phyloP scores from a whole-genome alignment of 2,888 invertebrate genomes.

The Euclidia mi region DNA sequence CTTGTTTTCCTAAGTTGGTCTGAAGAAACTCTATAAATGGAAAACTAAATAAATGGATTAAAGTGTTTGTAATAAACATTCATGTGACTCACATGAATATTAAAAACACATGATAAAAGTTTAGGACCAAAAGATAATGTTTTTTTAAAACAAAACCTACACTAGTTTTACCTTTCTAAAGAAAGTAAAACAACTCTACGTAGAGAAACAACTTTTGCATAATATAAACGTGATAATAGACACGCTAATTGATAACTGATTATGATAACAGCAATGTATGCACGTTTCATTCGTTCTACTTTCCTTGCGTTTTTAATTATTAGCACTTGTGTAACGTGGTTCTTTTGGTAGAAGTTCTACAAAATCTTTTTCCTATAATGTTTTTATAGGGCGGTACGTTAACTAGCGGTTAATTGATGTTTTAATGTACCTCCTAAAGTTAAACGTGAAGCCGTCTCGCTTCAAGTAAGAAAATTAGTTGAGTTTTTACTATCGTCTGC shows the following conservation, averaged over 20 bases:
- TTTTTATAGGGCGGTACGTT: slow-evolving; percentile 28
- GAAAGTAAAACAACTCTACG: no score
- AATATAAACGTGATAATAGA: slow-evolving; percentile 13
- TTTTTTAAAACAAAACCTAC: no score
- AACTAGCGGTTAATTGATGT: slow-evolving; percentile 53
- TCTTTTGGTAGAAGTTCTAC: slow-evolving; percentile 1
- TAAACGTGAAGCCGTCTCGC: slow-evolving; percentile 22
- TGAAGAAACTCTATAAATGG: no score
- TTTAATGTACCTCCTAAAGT: slow-evolving; percentile 46
- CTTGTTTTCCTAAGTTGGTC: no score
- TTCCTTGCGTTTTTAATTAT: slow-evolving; percentile 31
- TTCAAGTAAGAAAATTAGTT: slow-evolving; percentile 4
- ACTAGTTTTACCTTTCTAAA: no score
- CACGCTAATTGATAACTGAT: slow-evolving; percentile 42
- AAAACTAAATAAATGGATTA: no score
- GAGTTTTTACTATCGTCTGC: neutral
- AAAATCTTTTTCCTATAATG: slow-evolving; percentile 10
- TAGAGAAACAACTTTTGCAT: slow-evolving; percentile 21
- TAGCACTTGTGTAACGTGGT: slow-evolving; percentile 21
- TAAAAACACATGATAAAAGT: no score
- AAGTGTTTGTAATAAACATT: no score
- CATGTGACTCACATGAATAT: no score
- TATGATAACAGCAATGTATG: slow-evolving; percentile 36
- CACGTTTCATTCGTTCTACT: slow-evolving; percentile 24
- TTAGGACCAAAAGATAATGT: no score